Evolutionary conservation across 2,797 vertebrate species (phyloP), one percentile per base, ranked within the genome.

Genomic region (Scleropages formosus): DNA sequence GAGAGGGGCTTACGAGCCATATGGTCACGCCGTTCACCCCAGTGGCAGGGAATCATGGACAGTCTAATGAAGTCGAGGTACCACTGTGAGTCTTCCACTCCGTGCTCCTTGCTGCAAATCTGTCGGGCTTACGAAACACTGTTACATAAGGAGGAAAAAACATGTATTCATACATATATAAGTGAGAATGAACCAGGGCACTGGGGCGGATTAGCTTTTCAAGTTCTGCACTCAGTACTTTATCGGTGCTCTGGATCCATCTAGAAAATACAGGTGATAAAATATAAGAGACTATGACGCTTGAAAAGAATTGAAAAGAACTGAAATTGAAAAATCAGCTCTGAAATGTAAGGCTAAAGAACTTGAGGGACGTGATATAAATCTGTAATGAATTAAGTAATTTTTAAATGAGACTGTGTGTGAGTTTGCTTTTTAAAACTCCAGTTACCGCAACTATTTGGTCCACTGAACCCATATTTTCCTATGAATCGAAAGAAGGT

Each of bases 101-200:
- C 16, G 8, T 22, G 46, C 70, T 77, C 53, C 81, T 81, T 79
- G 46, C 75, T 62, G 31, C 78, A 79, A 86, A 86, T 86, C 86
- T 89, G 84, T 75, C 79, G 80, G 68, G 85, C 85, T 90, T 88
- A 89, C 75, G 86, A 87, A 89, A 90, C 84, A 76, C 81, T 83
- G 78, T 88, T 88, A 86, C 64, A 78, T 87, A 89, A 78, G 1
- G n/a, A 18, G 62, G 44, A 76, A 56, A 76, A 84, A 80, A 47
- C n/a, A 68, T 72, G 59, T 78, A 78, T 78, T 70, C 81, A 79
- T 61, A 31, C 51, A n/a, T 80, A 71, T 47, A 62, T 4, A 24
- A 15, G 20, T 22, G 69, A 71, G 79, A 76, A 77, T 76, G 64
- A 75, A 26, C 15, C n/a, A 44, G 27, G 31, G 18, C 27, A 8